phyloP scores from a whole-genome alignment of 2,888 invertebrate genomes.

The Linyphia triangularis region DNA sequence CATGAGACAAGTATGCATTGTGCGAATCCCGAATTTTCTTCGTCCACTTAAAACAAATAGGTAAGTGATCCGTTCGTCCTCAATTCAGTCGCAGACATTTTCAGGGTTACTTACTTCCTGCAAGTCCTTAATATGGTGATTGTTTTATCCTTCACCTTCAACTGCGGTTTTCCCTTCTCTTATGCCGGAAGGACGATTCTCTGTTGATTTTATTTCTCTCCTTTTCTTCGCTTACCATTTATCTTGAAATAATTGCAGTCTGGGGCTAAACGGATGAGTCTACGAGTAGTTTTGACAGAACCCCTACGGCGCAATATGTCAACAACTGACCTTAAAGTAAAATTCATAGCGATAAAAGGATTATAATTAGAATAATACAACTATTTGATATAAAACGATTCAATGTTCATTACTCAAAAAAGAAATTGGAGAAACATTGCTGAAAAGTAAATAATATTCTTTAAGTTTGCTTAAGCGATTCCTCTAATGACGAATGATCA shows the following conservation, averaged over 20 bases:
- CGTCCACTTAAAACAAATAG: conserved; percentile 18
- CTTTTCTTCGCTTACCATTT: conserved; percentile 1
- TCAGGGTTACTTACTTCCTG: conserved; percentile 39
- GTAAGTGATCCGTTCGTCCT: conserved; percentile 10
- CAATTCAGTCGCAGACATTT: neutral
- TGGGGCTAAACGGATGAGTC: neutral
- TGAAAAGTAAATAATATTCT: too few relatives aligned
- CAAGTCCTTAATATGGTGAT: conserved; percentile 1
- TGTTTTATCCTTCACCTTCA: conserved; percentile 58
- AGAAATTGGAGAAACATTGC: too few relatives aligned
- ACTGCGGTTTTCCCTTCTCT: conserved; percentile 64
- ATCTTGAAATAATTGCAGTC: neutral
- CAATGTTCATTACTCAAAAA: too few relatives aligned
- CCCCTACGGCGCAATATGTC: too few relatives aligned
- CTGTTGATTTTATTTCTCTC: conserved; percentile 9
- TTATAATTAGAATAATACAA: too few relatives aligned
- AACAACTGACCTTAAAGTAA: too few relatives aligned
- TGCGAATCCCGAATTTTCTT: neutral
- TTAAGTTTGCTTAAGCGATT: too few relatives aligned
- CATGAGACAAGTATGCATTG: too few relatives aligned
- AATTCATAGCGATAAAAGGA: too few relatives aligned
- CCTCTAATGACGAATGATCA: too few relatives aligned
- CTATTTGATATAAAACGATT: too few relatives aligned
- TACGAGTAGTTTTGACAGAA: neutral
- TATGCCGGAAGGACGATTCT: conserved; percentile 17